These are phyloP conservation scores for Xanthorhoe designata DNA, from an alignment of 2,888 invertebrate genomes.

Conservation along the genomic window DNA sequence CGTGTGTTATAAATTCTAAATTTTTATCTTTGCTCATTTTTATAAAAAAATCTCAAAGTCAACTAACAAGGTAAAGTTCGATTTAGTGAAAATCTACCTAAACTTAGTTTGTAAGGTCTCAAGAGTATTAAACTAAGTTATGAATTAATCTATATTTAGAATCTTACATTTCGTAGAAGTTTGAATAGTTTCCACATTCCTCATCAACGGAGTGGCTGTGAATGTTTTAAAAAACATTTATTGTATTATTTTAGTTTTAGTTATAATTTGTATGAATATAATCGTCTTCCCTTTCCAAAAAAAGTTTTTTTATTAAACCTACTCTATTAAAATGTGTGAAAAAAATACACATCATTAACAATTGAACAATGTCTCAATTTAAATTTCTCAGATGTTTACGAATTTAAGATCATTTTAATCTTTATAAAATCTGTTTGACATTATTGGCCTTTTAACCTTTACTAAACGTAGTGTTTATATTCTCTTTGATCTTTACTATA, in stretches of 20 bases:
- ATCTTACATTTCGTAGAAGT: constrained; percentile 29
- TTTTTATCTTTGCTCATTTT: neutral
- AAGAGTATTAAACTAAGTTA: constrained; percentile 41
- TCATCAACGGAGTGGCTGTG: constrained; percentile 40
- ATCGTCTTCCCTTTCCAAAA: constrained; percentile 23
- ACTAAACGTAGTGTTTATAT: too few relatives aligned
- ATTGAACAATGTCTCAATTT: too few relatives aligned
- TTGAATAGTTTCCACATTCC: constrained; percentile 36
- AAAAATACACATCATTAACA: too few relatives aligned
- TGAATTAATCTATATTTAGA: constrained; percentile 16
- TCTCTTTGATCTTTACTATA: too few relatives aligned
- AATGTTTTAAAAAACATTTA: constrained; percentile 29
- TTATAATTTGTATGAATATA: constrained; percentile 29
- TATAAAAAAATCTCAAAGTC: neutral
- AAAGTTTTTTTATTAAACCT: neutral
- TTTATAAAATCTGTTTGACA: too few relatives aligned
- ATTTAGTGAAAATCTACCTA: constrained; percentile 23
- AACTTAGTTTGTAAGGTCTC: constrained; percentile 31
- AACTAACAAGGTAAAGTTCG: neutral
- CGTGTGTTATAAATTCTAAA: too few relatives aligned
- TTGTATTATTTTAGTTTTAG: constrained; percentile 30
- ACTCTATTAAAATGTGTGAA: neutral
- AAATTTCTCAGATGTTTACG: too few relatives aligned
- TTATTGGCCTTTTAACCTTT: too few relatives aligned
- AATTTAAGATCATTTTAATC: too few relatives aligned